Base-by-base conservation (phyloP, 2,113 vertebrate species). In the Sylvia atricapilla region DNA sequence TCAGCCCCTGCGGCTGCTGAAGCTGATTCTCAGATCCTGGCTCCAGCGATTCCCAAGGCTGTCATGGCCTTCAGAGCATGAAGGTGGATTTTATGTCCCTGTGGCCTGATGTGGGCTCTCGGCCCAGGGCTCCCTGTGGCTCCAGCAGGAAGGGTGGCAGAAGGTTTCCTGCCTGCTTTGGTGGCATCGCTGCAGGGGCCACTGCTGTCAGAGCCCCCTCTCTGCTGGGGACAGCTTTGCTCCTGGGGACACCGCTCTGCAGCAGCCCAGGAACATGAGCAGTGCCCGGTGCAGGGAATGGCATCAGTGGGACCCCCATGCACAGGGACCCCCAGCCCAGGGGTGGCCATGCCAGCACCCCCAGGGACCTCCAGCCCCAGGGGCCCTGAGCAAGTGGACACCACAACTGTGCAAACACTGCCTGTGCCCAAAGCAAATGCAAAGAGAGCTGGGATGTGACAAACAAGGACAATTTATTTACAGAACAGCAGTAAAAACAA, bases 71-170 rank as follows among this genome's bases (percentile, higher is more conserved):
- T 39, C 22, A 59, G 55, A 60, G 15, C 15, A 6, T 6, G 24
- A 28, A 12, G 0, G 1, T 11, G 37, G 24, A 16, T 44, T 72
- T 30, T 30, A 16, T 39, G 8, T 31, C 8, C 25, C 20, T 30
- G 56, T 10, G 28, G 25, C 25, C 25, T 25, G 31, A 19, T 49
- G 43, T 3, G 1, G 0, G 24, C 31, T 20, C 24, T 27, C 0
- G 0, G 37, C 20, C 6, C 46, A 52, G 37, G 31, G 35, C 8
- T 70, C 6, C 15, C 28, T 4, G 9, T 33, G 43, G 76, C 75
- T 52, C 4, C 27, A 25, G 41, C 78, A 68, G 52, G 25, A 58
- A 8, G 43, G 46, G 44, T 23, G 44, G 55, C 55, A 43, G 55
- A 12, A 60, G 50, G 24, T n/a, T 60, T 50, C 20, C 30, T 70